Conservation (phyloP, 1,140 invertebrate species). For the Drosophila paulistorum region DNA sequence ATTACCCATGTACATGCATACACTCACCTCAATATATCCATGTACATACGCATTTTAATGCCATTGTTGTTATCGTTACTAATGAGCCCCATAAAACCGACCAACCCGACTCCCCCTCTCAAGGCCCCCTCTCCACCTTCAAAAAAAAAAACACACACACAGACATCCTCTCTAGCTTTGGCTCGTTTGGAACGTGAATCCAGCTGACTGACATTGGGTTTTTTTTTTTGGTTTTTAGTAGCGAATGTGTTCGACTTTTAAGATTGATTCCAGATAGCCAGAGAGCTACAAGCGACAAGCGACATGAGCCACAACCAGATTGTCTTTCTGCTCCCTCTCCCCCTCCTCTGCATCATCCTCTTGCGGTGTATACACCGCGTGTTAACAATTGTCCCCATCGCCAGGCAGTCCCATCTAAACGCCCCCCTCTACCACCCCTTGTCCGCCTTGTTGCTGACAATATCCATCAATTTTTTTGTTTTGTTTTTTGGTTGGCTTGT, state of each 20-base stretch:
- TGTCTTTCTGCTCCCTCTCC: background rate
- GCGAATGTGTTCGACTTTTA: constrained; percentile 56
- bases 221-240: constrained; percentile 24
- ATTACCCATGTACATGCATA: constrained; percentile 63
- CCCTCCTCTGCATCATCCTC: background rate
- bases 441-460: background rate
- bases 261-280: constrained; percentile 76
- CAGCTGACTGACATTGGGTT: constrained; percentile 48
- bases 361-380: constrained; percentile 2
- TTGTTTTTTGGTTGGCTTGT: constrained; percentile 4
- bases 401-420: background rate
- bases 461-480: constrained; percentile 11
- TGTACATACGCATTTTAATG: constrained; percentile 59
- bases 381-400: constrained; percentile 65
- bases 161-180: background rate
- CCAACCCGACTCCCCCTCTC: background rate
- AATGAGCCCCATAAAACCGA: constrained; percentile 61
- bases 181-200: too few relatives aligned
- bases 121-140: too few relatives aligned
- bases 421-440: background rate
- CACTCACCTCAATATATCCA: constrained; percentile 32
- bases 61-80: constrained; percentile 69
- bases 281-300: constrained; percentile 33
- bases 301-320: constrained; percentile 15
- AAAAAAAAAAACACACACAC: too few relatives aligned